phyloP scores from a whole-genome alignment of 1,140 invertebrate species.

The Drosophila tsacasi region DNA sequence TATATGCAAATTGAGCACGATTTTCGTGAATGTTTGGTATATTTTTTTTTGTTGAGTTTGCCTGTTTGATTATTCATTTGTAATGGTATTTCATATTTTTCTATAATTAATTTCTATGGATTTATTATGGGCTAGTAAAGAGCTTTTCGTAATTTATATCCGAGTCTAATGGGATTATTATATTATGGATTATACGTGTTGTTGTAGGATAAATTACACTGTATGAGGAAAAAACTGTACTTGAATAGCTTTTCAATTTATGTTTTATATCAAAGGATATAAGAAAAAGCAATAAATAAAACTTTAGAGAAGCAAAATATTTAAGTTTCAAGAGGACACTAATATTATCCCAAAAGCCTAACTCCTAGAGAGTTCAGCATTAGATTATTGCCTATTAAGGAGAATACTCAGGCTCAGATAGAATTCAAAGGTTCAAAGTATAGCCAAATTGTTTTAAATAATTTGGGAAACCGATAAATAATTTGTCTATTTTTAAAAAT shows the following conservation, averaged over 20 bases:
- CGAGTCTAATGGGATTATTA: slow-evolving; percentile 2
- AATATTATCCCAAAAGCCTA: background rate
- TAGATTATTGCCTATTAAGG: background rate
- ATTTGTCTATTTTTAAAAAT: background rate
- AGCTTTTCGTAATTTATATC: slow-evolving; percentile 32
- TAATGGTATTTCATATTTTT: slow-evolving; percentile 57
- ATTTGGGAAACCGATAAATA: background rate
- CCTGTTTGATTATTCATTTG: slow-evolving; percentile 53
- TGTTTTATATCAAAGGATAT: background rate
- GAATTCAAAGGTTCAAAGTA: background rate
- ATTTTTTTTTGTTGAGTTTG: slow-evolving; percentile 6
- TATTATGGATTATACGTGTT: slow-evolving; percentile 20
- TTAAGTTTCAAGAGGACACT: background rate
- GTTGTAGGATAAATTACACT: background rate
- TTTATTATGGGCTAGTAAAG: slow-evolving; percentile 27
- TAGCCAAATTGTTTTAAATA: background rate
- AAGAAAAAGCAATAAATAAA: background rate
- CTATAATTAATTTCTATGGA: slow-evolving; percentile 43
- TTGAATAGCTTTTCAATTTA: background rate
- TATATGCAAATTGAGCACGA: slow-evolving; percentile 65
- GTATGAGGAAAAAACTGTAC: background rate
- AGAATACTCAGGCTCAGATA: too few relatives aligned
- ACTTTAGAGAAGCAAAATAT: background rate
- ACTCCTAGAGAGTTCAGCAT: background rate
- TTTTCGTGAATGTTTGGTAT: slow-evolving; percentile 9